Conservation (phyloP, 2,797 vertebrate species). For the Lemur catta region DNA sequence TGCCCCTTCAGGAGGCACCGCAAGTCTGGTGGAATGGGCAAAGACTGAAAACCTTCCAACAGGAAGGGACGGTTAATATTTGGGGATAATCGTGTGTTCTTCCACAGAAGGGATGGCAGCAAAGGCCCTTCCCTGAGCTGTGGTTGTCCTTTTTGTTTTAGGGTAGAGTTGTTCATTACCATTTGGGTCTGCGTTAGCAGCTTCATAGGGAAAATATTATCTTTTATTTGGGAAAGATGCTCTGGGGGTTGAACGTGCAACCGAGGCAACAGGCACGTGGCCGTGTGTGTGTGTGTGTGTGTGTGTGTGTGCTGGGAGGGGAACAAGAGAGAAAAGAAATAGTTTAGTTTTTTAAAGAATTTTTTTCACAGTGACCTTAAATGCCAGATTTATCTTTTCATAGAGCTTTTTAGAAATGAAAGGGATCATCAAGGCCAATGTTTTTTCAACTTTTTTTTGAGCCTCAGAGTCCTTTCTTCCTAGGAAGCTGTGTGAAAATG, state of each 20-base stretch:
- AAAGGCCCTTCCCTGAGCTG: background rate
- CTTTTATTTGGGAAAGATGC: background rate
- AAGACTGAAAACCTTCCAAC: background rate
- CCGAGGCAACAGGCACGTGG: background rate
- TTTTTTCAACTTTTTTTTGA: background rate
- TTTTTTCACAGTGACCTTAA: background rate
- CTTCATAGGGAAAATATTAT: background rate
- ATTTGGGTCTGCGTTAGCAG: background rate
- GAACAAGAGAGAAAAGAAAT: background rate
- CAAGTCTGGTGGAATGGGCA: accelerated
- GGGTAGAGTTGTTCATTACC: background rate
- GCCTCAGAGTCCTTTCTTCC: background rate
- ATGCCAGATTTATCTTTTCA: background rate
- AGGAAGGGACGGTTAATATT: background rate
- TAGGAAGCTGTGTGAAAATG: background rate
- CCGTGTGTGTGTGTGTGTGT: too few species aligned
- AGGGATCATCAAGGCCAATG: background rate
- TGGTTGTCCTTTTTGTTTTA: background rate
- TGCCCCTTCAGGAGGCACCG: too few species aligned
- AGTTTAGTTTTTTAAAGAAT: background rate
- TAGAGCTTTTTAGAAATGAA: background rate
- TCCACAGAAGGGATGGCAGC: too few species aligned
- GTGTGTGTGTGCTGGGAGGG: too few species aligned
- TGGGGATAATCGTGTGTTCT: background rate
- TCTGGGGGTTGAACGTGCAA: background rate